Base-by-base conservation (phyloP, 2,888 invertebrate species). In the Tromatobia lineatoria region DNA sequence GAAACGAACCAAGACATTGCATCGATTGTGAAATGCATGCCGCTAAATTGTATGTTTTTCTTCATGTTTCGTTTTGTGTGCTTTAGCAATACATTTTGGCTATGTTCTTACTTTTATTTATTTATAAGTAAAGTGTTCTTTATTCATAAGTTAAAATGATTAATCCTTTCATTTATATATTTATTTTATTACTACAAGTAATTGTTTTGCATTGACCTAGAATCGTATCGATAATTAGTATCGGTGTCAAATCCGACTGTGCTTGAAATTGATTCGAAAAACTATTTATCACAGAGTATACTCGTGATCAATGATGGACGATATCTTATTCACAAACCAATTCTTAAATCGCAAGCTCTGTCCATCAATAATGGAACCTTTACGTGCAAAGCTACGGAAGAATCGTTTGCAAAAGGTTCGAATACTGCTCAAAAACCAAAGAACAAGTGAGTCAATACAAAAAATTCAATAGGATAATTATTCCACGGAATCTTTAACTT, bases 291-390 rank as follows among this genome's bases (percentile, higher is more conserved):
- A 83, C 87, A 95, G 95, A 91, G 89, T 82, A 89, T 94, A 61
- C 89, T 95, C 70, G 87, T 94, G 64, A 88, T 94, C 90, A 94
- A 94, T 78, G 95, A 95, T 86, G 93, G 93, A 67, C 93, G 91
- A 57, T 92, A 92, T 13, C 92, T 92, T 54, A 89, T 94, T 10
- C 92, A 92, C 38, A 92, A 93, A 71, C 94, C 95, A 8, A 93
- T 94, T 23, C 94, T 95, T 67, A 92, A 93, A 71, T 93, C 94
- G 15, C 93, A 94, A 88, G 94, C 94, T 1, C 88, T 95, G 11
- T 94, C 94, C 20, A 93, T 95, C 74, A 92, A 93, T 23, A 93
- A 94, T 81, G 95, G 94, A 11, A 93, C 94, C 2, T 94, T 95
- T 81, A 92, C 93, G 57, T 95, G 94, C 50, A 89, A 91, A 70